These are phyloP conservation scores for Cryptus viduatorius DNA, from an alignment of 2,888 invertebrate genomes.

Conservation along the genomic window DNA sequence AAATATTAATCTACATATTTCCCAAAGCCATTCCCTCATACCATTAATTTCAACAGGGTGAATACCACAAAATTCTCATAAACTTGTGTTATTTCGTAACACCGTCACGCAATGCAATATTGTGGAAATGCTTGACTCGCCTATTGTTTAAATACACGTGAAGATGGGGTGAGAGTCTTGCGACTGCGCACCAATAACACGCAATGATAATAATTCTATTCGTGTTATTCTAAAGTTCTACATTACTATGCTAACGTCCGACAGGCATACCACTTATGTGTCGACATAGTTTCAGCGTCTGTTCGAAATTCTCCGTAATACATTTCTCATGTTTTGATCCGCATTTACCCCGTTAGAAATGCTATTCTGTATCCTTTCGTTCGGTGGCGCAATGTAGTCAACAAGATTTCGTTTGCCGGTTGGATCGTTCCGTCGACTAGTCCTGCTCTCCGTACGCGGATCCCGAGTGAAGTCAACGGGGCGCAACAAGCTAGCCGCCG, in stretches of 20 bases:
- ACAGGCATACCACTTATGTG: neutral
- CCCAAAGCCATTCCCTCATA: no score
- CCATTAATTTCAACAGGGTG: no score
- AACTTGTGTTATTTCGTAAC: no score
- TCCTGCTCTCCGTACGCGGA: slow-evolving; percentile 28
- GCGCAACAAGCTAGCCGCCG: slow-evolving; percentile 56
- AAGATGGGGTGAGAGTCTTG: neutral
- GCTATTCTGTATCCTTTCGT: neutral
- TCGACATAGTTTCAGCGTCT: neutral
- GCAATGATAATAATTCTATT: neutral
- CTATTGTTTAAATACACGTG: neutral
- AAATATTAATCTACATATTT: no score
- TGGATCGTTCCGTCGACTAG: slow-evolving; percentile 33
- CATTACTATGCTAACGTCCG: neutral
- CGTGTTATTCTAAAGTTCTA: neutral
- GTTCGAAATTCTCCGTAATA: neutral
- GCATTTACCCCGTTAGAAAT: neutral
- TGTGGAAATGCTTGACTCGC: neutral
- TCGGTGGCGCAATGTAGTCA: slow-evolving; percentile 17
- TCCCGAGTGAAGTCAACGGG: slow-evolving; percentile 22
- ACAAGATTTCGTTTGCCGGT: slow-evolving; percentile 49
- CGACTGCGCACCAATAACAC: neutral
- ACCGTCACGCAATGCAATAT: no score
- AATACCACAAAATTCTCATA: no score
- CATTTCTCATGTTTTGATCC: neutral